Percentiles rank a stretch among this genome's conserved stretches.
phyloP scores from a whole-genome alignment of 2,888 invertebrate species.

The Xylophagus ater region DNA sequence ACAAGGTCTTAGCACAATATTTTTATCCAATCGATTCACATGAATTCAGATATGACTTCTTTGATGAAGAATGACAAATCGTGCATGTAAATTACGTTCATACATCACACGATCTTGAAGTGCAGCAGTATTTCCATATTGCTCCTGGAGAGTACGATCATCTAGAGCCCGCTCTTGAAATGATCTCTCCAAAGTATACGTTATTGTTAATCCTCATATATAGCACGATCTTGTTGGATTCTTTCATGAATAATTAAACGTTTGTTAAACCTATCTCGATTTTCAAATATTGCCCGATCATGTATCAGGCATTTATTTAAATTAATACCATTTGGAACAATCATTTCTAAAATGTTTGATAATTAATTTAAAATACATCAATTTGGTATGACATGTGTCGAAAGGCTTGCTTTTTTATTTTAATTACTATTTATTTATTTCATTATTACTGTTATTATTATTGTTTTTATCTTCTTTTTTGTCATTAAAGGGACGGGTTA shows the following conservation, averaged over 20 bases:
- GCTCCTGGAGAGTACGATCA: constrained; percentile 16
- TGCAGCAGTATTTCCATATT: constrained; percentile 14
- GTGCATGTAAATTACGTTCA: constrained; percentile 20
- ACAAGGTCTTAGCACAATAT: too few relatives aligned
- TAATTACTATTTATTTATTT: too few relatives aligned
- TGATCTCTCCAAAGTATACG: constrained; percentile 19
- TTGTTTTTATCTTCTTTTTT: too few relatives aligned
- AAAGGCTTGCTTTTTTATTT: too few relatives aligned
- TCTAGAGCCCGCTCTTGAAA: constrained; percentile 20
- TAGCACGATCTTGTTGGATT: constrained; percentile 18
- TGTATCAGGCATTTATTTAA: constrained; percentile 22
- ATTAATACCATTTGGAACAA: constrained; percentile 18
- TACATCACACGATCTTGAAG: constrained; percentile 17
- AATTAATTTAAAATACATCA: too few relatives aligned
- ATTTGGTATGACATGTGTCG: too few relatives aligned
- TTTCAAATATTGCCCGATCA: constrained; percentile 20
- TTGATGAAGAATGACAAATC: constrained; percentile 20
- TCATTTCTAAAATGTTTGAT: constrained; percentile 16
- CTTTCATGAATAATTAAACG: constrained; percentile 21
- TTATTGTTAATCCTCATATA: constrained; percentile 18
- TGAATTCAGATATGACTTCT: constrained; percentile 20
- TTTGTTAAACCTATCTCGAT: constrained; percentile 9
- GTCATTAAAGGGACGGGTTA: too few relatives aligned
- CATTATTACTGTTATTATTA: too few relatives aligned
- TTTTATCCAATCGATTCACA: constrained; percentile 21